Conservation (phyloP, 2,113 vertebrate genomes). For the Recurvirostra avosetta region DNA sequence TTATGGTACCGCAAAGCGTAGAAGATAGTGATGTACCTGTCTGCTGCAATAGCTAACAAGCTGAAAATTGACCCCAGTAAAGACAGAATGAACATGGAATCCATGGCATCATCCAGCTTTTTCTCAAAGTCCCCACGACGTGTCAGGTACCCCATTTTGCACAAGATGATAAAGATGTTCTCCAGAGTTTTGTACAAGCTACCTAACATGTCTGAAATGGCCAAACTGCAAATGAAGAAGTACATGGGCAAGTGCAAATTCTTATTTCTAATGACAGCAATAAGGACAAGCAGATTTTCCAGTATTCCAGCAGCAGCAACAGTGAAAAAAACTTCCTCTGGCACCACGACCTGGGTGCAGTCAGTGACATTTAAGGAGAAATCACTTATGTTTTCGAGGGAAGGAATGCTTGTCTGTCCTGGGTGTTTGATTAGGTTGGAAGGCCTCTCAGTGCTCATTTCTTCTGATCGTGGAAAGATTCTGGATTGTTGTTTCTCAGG, state of each 20-base stretch:
- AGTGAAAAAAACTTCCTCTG: constrained; percentile 84
- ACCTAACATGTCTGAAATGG: constrained; percentile 89
- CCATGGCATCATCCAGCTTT: constrained; percentile 86
- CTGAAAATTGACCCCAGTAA: constrained; percentile 92
- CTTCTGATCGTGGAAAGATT: neutral
- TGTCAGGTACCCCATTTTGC: constrained; percentile 79
- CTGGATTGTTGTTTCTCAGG: neutral
- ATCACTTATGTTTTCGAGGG: constrained; percentile 27
- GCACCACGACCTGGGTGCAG: constrained; percentile 82
- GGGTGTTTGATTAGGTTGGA: neutral
- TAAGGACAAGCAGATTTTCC: constrained; percentile 90
- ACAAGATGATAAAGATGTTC: constrained; percentile 84
- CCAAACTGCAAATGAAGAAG: constrained; percentile 93
- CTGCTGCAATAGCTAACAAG: constrained; percentile 88
- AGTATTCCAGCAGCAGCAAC: constrained; percentile 82
- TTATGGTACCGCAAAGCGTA: constrained; percentile 88
- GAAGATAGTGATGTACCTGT: constrained; percentile 95
- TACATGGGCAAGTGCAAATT: constrained; percentile 95
- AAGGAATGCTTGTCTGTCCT: constrained; percentile 24
- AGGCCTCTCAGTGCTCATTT: constrained; percentile 50
- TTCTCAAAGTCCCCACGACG: constrained; percentile 73
- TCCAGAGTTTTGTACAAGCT: constrained; percentile 89
- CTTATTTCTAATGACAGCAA: constrained; percentile 86
- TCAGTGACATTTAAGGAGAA: constrained; percentile 72
- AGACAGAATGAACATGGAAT: constrained; percentile 88